Conservation (phyloP, 2,113 vertebrate species). For the Callocephalon fimbriatum region DNA sequence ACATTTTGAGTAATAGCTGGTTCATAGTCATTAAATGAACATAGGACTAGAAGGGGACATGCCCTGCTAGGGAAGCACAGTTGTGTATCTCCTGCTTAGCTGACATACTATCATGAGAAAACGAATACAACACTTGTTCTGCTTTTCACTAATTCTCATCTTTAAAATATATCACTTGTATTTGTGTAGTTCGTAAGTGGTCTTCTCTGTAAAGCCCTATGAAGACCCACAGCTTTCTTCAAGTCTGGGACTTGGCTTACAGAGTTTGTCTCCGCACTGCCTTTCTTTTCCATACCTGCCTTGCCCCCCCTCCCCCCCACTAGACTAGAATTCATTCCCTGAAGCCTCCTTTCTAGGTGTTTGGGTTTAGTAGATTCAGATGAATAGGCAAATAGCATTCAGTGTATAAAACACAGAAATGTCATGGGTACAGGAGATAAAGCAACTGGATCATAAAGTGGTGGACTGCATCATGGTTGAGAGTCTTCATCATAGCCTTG, state of each 20-base stretch:
- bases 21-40: background rate
- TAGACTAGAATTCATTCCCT: background rate
- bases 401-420: background rate
- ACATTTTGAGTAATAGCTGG: constrained; percentile 28
- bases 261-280: background rate
- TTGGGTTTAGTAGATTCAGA: background rate
- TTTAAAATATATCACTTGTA: background rate
- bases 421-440: background rate
- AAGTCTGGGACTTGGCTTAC: background rate
- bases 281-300: accelerated
- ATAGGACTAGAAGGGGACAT: background rate
- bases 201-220: accelerated
- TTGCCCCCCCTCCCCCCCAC: accelerated
- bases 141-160: background rate
- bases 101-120: background rate
- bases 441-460: background rate
- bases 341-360: background rate
- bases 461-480: background rate
- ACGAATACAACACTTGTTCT: background rate
- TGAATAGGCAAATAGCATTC: background rate
- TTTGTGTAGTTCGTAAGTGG: background rate
- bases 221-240: background rate
- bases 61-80: background rate
- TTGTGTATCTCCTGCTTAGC: background rate
- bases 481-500: background rate